A percentile compares a stretch with the other conserved stretches of the same genome.
Conservation (phyloP, 1,140 invertebrate species). For the Drosophila sproati region DNA sequence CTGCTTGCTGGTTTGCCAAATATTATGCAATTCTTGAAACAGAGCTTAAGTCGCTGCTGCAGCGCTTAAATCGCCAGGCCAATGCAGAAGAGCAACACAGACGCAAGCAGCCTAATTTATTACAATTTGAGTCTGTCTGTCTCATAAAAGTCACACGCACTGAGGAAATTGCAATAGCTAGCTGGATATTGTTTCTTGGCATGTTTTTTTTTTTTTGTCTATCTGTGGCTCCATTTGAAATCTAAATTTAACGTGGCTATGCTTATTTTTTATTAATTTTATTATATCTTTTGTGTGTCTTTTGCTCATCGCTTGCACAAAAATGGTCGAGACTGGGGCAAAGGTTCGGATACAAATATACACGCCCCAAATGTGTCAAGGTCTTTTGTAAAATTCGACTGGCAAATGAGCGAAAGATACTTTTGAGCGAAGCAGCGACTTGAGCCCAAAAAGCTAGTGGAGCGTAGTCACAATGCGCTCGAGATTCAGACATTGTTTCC, state of each 20-base stretch:
- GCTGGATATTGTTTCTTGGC: conserved; percentile 9
- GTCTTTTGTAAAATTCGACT: conserved; percentile 71
- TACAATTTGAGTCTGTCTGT: conserved; percentile 47
- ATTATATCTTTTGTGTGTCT: not conserved
- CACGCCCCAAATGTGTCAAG: conserved; percentile 74
- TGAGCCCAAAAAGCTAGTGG: conserved; percentile 46
- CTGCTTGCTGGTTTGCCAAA: conserved; percentile 11
- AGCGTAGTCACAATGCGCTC: conserved; percentile 47
- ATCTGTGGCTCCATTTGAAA: conserved; percentile 44
- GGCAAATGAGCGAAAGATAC: conserved; percentile 65
- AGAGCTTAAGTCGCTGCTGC: conserved; percentile 20
- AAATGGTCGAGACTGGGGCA: conserved; percentile 52
- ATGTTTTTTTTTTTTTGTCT: conserved; percentile 22
- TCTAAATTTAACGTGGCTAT: conserved; percentile 36
- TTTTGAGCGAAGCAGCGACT: not conserved
- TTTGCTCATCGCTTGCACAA: conserved; percentile 33
- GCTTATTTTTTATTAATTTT: not conserved
- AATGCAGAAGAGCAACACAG: conserved; percentile 53
- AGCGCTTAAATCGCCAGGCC: conserved; percentile 3
- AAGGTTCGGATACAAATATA: conserved; percentile 40
- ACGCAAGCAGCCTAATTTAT: conserved; percentile 62
- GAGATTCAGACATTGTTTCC: conserved; percentile 25
- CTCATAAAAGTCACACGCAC: conserved; percentile 35
- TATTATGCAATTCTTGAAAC: conserved; percentile 70
- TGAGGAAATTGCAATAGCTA: conserved; percentile 57